phyloP scores from a whole-genome alignment of 2,888 invertebrate species.

The Clusia tigrina region DNA sequence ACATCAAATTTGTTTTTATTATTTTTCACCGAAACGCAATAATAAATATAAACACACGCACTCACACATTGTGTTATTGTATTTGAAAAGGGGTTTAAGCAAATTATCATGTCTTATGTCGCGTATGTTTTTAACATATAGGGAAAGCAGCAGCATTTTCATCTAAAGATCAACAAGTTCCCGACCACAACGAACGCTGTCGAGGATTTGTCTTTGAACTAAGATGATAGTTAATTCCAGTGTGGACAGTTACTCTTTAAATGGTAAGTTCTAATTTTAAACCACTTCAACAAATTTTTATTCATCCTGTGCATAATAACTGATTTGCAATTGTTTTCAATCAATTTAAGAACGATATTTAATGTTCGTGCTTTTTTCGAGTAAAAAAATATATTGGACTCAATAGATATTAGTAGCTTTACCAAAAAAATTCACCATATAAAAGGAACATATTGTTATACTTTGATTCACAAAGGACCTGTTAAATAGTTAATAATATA shows the following conservation, averaged over 20 bases:
- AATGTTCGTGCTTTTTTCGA: no score
- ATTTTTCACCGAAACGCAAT: slow-evolving; percentile 21
- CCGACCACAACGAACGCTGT: slow-evolving; percentile 30
- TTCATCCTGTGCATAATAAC: no score
- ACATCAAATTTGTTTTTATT: slow-evolving; percentile 17
- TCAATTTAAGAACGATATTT: no score
- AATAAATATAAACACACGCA: slow-evolving; percentile 17
- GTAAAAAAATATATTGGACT: no score
- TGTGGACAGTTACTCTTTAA: slow-evolving; percentile 62
- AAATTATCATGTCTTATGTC: not conserved
- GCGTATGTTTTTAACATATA: not conserved
- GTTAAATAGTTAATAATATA: no score
- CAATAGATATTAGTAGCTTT: no score
- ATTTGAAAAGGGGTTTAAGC: not conserved
- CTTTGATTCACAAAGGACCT: no score
- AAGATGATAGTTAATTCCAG: slow-evolving; percentile 65
- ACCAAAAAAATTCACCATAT: no score
- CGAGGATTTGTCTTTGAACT: slow-evolving; percentile 41
- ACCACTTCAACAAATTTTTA: no score
- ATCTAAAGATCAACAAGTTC: slow-evolving; percentile 15
- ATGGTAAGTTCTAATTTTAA: slow-evolving; percentile 59
- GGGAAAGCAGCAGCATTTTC: slow-evolving; percentile 10
- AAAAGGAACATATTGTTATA: no score
- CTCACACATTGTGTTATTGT: no score
- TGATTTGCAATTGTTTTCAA: no score